Conservation (phyloP, 1,140 invertebrate genomes). For the Aphelenchoides avenae region DNA sequence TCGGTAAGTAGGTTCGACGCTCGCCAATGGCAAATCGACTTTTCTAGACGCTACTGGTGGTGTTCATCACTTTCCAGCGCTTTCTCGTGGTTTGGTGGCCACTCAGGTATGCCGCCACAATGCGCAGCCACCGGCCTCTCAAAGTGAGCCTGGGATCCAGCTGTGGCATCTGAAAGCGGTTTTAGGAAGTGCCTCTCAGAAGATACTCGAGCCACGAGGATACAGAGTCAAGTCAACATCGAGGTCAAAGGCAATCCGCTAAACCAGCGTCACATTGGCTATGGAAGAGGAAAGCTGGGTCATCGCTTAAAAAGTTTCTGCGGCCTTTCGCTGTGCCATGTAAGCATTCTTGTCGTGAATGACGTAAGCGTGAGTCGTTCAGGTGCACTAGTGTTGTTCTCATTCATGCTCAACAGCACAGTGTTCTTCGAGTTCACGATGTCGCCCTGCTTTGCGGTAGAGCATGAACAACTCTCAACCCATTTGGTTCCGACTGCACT, state of each 20-base stretch:
- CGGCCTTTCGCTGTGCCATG: slow-evolving; percentile 28
- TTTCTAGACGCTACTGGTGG: slow-evolving; percentile 39
- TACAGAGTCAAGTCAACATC: slow-evolving; percentile 3
- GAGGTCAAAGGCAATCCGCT: background rate
- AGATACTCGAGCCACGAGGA: slow-evolving; percentile 2
- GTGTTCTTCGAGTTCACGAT: slow-evolving; percentile 49
- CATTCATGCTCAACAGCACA: slow-evolving; percentile 37
- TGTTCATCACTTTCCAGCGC: slow-evolving; percentile 49
- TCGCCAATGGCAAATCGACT: background rate
- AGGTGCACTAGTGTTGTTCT: slow-evolving; percentile 33
- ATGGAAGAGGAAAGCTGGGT: slow-evolving; percentile 17
- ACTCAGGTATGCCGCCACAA: slow-evolving; percentile 33
- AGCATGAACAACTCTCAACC: slow-evolving; percentile 18
- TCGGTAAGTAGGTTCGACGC: slow-evolving; percentile 11
- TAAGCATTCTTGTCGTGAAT: slow-evolving; percentile 10
- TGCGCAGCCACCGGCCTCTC: no score
- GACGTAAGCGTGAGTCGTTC: background rate
- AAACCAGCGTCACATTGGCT: background rate
- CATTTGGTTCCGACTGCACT: slow-evolving; percentile 34
- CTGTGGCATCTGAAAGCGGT: no score
- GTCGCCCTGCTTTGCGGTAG: slow-evolving; percentile 27
- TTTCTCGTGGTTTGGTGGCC: slow-evolving; percentile 46
- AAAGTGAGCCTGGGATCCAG: no score
- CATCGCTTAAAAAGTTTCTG: slow-evolving; percentile 20
- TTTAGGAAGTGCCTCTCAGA: slow-evolving; percentile 1